Evolutionary conservation across 2,888 invertebrate species (phyloP).

Genomic region (Troides aeacus): DNA sequence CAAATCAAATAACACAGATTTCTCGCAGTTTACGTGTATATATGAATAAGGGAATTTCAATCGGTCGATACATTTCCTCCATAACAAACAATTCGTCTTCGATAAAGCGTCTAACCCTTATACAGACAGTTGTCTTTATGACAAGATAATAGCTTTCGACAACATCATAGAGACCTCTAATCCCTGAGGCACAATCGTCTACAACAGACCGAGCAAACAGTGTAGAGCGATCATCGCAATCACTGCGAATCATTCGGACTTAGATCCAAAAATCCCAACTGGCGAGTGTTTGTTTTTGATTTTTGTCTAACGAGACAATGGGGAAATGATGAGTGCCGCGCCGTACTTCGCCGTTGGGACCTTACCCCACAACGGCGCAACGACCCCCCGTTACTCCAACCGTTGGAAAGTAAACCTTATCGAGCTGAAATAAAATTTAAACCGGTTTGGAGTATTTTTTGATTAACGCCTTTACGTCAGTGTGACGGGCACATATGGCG

Average conservation of each 20-base stretch:
- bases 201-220: slow-evolving; percentile 53
- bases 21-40: too few relatives aligned
- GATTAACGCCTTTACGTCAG: slow-evolving; percentile 51
- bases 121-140: slow-evolving; percentile 36
- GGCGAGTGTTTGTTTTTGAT: slow-evolving; percentile 78
- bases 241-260: slow-evolving; percentile 70
- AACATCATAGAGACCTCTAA: slow-evolving; percentile 42
- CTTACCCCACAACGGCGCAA: slow-evolving; percentile 65
- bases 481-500: slow-evolving; percentile 69
- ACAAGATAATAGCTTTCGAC: slow-evolving; percentile 44
- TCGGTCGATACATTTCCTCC: slow-evolving; percentile 28
- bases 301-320: slow-evolving; percentile 81
- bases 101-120: slow-evolving; percentile 12
- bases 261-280: slow-evolving; percentile 70
- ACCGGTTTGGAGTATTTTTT: slow-evolving; percentile 41
- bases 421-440: slow-evolving; percentile 45
- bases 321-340: slow-evolving; percentile 79
- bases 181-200: slow-evolving; percentile 65
- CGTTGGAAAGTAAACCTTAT: slow-evolving; percentile 55
- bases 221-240: slow-evolving; percentile 53
- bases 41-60: too few relatives aligned
- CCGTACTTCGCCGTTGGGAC: slow-evolving; percentile 74
- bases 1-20: too few relatives aligned
- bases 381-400: slow-evolving; percentile 47
- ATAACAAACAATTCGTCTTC: slow-evolving; percentile 12